Evolutionary conservation across 2,113 vertebrate genomes (phyloP), one percentile per base, ranked within the genome.

Genomic region (Lepidothrix coronata): DNA sequence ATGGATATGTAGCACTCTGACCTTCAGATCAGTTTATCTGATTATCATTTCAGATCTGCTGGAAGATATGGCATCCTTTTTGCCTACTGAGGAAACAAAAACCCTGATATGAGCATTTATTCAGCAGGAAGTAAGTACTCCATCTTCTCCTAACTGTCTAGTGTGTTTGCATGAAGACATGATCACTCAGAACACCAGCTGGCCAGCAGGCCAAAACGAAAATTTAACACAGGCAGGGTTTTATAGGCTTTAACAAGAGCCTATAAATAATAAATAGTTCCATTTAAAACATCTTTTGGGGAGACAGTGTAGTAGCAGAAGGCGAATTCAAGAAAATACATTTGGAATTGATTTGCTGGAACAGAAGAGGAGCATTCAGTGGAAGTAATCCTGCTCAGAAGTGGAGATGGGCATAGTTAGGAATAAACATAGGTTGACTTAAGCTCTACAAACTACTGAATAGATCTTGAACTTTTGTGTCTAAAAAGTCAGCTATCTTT

Each of bases 241-340:
- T 90, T 63, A 88, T 37, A 74, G 88, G 51, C 28, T 88, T 83
- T 88, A 90, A 55, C 48, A 91, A 86, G 43, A 85, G 35, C 48
- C 79, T 88, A 67, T 94, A 86, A 90, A 94, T 80, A 96, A 66
- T 71, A 95, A 95, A 94, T 78, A 80, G 74, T 57, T 86, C 49
- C 1, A 61, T 81, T 89, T 91, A 73, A 95, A 92, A 92, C 41
- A 59, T 96, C 67, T 95, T 96, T 76, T 72, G 41, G 25, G 61
- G n/a, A 90, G 79, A 89, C 44, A 93, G 22, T 81, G 11, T 57
- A 52, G 73, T 89, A 90, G 78, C 72, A 73, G 76, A 92, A 89
- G 46, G 82, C 0, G 0, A 88, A 81, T 49, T 78, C 22, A 67
- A 59, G 59, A 94, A 81, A 92, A 81, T 81, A 74, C 83, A 73